Evolutionary conservation across 2,113 vertebrate species (phyloP).

Genomic region (Salvelinus alpinus): DNA sequence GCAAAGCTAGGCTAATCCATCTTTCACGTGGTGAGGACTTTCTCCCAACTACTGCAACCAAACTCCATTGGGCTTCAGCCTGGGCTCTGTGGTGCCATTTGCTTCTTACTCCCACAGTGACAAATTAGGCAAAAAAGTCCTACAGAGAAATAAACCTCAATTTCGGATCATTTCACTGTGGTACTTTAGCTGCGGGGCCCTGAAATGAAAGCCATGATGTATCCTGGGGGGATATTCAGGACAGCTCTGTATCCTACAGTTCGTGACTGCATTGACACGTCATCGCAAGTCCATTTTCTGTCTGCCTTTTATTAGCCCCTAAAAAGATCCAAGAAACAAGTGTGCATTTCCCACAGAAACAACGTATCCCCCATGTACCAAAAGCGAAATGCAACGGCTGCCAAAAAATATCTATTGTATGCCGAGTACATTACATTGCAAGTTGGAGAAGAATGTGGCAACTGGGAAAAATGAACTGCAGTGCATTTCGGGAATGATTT

Average conservation of each 20-base stretch:
- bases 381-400: too few relatives aligned
- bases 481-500: neutral
- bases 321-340: too few relatives aligned
- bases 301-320: neutral
- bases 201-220: constrained; percentile 50
- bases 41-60: constrained; percentile 20
- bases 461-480: neutral
- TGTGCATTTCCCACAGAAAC: too few relatives aligned
- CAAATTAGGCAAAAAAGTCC: constrained; percentile 18
- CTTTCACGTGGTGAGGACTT: neutral
- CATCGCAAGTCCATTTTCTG: constrained; percentile 20
- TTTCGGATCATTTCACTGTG: constrained; percentile 44
- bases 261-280: constrained; percentile 32
- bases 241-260: constrained; percentile 51
- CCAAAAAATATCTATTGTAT: too few relatives aligned
- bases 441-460: too few relatives aligned
- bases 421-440: neutral
- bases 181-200: constrained; percentile 51
- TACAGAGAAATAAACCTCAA: constrained; percentile 35
- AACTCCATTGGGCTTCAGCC: too few relatives aligned
- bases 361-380: too few relatives aligned
- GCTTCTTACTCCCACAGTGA: constrained; percentile 15
- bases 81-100: constrained; percentile 5
- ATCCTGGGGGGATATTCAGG: constrained; percentile 50
- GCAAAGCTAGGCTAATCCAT: constrained; percentile 18